Percentiles rank a stretch among this genome's conserved stretches.
Evolutionary conservation across 1,140 invertebrate species (phyloP).

Genomic region (Calephelis virginiensis): DNA sequence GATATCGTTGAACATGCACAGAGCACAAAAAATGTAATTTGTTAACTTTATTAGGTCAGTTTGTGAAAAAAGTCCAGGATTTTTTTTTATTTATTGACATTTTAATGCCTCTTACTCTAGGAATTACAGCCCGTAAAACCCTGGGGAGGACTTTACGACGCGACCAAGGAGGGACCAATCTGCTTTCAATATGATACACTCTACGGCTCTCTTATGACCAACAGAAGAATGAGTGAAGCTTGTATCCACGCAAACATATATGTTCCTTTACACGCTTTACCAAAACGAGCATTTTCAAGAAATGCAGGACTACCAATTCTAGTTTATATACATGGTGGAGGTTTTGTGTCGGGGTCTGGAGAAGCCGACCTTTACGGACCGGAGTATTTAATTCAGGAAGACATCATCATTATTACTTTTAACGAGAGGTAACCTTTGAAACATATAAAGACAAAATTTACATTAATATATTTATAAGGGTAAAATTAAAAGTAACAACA

Average conservation of each 20-base stretch:
- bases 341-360: neutral
- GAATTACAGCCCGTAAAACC: neutral
- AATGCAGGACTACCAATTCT: neutral
- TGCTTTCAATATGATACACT: neutral
- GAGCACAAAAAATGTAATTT: too few species aligned
- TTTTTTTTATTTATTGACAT: too few species aligned
- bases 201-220: neutral
- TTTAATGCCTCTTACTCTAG: neutral
- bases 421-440: neutral
- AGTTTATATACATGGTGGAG: neutral
- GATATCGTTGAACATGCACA: too few species aligned
- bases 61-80: too few species aligned
- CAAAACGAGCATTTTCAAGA: neutral
- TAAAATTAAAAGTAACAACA: neutral
- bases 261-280: neutral
- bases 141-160: neutral
- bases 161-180: constrained; percentile 3
- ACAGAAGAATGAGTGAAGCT: neutral
- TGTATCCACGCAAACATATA: neutral
- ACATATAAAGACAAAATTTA: too few species aligned
- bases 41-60: too few species aligned
- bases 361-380: neutral
- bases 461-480: neutral
- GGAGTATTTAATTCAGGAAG: constrained; percentile 2
- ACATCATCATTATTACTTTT: neutral